Conservation (phyloP, 2,113 vertebrate species). For the Puntigrus tetrazona region DNA sequence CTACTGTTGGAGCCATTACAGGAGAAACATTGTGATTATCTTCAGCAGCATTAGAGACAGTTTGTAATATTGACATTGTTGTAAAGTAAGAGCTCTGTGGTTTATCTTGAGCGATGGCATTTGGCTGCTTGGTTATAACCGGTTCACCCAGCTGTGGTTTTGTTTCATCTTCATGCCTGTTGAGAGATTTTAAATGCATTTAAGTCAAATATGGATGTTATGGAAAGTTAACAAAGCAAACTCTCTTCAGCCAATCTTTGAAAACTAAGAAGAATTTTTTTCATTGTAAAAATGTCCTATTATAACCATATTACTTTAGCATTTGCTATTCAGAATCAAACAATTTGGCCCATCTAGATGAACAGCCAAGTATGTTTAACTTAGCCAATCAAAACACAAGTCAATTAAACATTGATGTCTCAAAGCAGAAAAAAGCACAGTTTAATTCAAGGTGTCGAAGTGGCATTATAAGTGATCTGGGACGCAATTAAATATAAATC, state of each 20-base stretch:
- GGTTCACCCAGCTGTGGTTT: not conserved
- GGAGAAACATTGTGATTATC: constrained; percentile 24
- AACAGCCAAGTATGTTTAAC: not conserved
- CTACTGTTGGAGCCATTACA: constrained; percentile 1
- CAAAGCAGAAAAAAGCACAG: not conserved
- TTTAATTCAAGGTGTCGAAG: no score
- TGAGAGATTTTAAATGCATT: constrained; percentile 2
- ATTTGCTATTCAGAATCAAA: not conserved
- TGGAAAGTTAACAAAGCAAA: not conserved
- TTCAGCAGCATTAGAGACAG: constrained; percentile 22
- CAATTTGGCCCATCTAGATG: not conserved
- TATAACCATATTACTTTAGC: not conserved
- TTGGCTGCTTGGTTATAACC: constrained; percentile 12
- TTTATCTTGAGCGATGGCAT: not conserved
- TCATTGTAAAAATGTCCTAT: not conserved
- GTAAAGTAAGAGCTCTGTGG: constrained; percentile 42
- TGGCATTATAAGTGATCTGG: no score
- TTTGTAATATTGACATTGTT: constrained; percentile 25
- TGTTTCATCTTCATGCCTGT: constrained; percentile 39
- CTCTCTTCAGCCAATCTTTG: not conserved
- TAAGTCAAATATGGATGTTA: constrained; percentile 1
- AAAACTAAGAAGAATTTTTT: not conserved
- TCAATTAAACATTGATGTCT: not conserved
- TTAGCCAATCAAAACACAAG: not conserved
- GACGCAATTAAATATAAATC: not conserved